Evolutionary conservation across 2,113 vertebrate species (phyloP).

Genomic region (Zingel zingel): DNA sequence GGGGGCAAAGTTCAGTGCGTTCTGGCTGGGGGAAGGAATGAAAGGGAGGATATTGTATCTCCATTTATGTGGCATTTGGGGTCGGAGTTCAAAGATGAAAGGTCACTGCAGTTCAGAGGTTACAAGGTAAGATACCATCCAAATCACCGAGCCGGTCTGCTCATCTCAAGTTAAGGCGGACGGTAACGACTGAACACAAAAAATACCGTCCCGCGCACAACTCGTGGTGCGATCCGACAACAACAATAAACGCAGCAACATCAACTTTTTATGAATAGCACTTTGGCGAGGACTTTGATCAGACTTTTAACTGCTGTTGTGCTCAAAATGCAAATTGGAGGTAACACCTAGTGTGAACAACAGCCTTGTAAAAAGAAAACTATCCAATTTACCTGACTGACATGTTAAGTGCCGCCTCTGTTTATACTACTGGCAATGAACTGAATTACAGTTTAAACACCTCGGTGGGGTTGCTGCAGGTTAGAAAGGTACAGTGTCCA

Average conservation of each 20-base stretch:
- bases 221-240: slow-evolving; percentile 46
- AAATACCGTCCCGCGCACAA: neutral
- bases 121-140: slow-evolving; percentile 75
- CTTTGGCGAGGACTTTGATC: slow-evolving; percentile 76
- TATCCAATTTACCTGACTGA: slow-evolving; percentile 71
- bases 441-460: slow-evolving; percentile 77
- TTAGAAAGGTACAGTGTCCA: slow-evolving; percentile 65
- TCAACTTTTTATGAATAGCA: slow-evolving; percentile 73
- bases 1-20: slow-evolving; percentile 78
- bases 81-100: slow-evolving; percentile 83
- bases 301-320: slow-evolving; percentile 72
- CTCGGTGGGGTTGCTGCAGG: slow-evolving; percentile 65
- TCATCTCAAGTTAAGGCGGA: slow-evolving; percentile 40
- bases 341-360: slow-evolving; percentile 61
- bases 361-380: slow-evolving; percentile 75
- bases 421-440: slow-evolving; percentile 76
- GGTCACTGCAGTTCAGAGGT: slow-evolving; percentile 79
- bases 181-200: neutral
- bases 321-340: slow-evolving; percentile 74
- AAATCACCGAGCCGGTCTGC: slow-evolving; percentile 63
- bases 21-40: slow-evolving; percentile 69
- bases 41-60: slow-evolving; percentile 85
- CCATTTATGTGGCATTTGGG: slow-evolving; percentile 83
- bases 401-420: slow-evolving; percentile 68
- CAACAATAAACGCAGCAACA: slow-evolving; percentile 59